Evolutionary conservation across 2,113 vertebrate species (phyloP).

Genomic region (Lucifuga dentata): DNA sequence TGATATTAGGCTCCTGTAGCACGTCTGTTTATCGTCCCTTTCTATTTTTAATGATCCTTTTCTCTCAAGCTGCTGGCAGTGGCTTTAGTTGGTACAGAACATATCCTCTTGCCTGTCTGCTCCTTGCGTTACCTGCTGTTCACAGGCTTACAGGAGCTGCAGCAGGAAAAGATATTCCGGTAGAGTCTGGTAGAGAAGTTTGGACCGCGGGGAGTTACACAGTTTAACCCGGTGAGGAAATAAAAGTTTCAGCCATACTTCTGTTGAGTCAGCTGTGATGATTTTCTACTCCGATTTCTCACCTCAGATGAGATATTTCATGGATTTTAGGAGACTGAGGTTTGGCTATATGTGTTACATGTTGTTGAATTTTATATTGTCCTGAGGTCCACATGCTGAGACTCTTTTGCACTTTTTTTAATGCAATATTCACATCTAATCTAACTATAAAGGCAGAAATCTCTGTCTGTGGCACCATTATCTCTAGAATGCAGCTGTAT

Average conservation of each 20-base stretch:
- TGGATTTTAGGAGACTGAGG: too few species aligned
- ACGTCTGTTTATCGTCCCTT: slow-evolving; percentile 8
- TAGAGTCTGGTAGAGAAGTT: neutral
- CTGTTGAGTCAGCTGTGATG: neutral
- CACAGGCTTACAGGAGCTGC: neutral
- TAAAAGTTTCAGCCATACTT: too few species aligned
- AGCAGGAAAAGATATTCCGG: neutral
- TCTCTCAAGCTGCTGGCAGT: slow-evolving; percentile 10
- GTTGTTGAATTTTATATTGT: too few species aligned
- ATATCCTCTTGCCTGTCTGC: neutral
- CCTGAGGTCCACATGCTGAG: too few species aligned
- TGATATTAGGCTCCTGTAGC: neutral
- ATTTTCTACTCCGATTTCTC: too few species aligned
- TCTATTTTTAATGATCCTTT: neutral
- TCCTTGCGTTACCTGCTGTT: slow-evolving; percentile 2
- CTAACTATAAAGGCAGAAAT: too few species aligned
- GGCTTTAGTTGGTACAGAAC: slow-evolving; percentile 1
- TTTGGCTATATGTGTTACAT: too few species aligned
- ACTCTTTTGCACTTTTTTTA: too few species aligned
- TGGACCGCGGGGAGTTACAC: neutral
- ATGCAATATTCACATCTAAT: too few species aligned
- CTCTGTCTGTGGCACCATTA: too few species aligned
- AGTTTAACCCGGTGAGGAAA: neutral
- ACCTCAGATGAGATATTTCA: too few species aligned
- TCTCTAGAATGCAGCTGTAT: too few species aligned